Evolutionary conservation across 2,888 invertebrate genomes (phyloP), one percentile per base, ranked within the genome.

Genomic region (Ecliptopera silaceata): DNA sequence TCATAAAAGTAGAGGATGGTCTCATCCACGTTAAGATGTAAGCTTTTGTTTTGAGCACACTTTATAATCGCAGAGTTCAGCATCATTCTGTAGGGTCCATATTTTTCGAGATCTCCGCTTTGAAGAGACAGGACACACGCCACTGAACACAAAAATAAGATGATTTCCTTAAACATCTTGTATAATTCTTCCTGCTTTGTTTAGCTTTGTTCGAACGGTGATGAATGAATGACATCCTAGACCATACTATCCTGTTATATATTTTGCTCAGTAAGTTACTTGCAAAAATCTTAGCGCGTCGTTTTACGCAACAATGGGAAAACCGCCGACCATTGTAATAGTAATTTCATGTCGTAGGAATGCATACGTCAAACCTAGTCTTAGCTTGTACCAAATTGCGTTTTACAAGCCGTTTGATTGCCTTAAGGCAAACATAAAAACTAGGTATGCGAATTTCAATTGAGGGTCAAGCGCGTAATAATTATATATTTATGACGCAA

Each of bases 1-100:
- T 87, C 84, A 61, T 85, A 88, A 68, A 85, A 84, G 65, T 83
- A 84, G 0, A 86, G 80, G 36, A 80, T 74, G 1, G 82, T 77
- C n/a, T 70, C 79, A 56, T 80, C 84, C 1, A 88, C 86, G 55
- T 86, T 84, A 1, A 87, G 69, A 29, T 85, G 64, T 1, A 83
- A 66, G 18, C 63, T 66, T 64, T 71, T 77, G 52, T 82, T 78
- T 56, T 83, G 86, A 17, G 75, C 67, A 74, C 88, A 88, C 78
- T 88, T 86, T 3, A 88, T 79, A 31, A 85, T 70, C 13, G 74
- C 77, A 0, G 85, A 86, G 36, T 71, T 74, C 13, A 89, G 59
- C 1, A 77, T 82, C 11, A 84, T 36, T 59, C 82, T 82, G 34
- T 88, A 82, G 0, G 88, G 89, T 60, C 88, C 89, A 69, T 82